Base-by-base conservation (phyloP, 2,888 invertebrate genomes). In the Dicranocentrus wangi region DNA sequence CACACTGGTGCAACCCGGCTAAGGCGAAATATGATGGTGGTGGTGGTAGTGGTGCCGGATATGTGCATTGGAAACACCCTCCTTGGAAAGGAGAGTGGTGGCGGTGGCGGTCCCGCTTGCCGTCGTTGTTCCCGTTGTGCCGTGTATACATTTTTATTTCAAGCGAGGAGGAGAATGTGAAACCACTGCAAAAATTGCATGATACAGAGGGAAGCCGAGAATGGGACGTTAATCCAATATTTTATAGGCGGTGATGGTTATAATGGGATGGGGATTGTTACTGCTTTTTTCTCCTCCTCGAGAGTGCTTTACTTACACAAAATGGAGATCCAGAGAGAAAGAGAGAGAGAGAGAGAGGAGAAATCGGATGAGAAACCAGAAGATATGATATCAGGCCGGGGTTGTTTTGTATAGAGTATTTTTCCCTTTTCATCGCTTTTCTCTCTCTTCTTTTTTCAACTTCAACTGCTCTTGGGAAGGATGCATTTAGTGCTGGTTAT, bases 221-320 rank as follows among this genome's bases (percentile, higher is more conserved):
- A 84, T 84, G 81, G 83, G 81, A 81, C 83, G 82, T 79, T 83
- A 83, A 82, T 83, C 81, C 81, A 82, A 82, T 83, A 83, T 81
- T 83, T 83, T 83, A 83, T 79, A 79, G 81, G 66, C 61, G 78
- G 63, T 81, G 81, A 83, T 83, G 83, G 81, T 83, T 83, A 82
- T 83, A 79, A 83, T 83, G 79, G 83, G 72, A 81, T 83, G 81
- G 77, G 75, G 81, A 76, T 81, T 75, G 81, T 81, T 81, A 81
- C 63, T 58, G 73, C 63, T 53, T 63, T 63, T n/a, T 61, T 32
- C 32, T 28, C 5, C 60, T 58, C 58, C 15, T 5, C 58, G 10
- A 58, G 21, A 55, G 2, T 63, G 63, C 63, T 63, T 28, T 21
- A 21, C 39, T 39, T 58, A 25, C n/a, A 17, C n/a, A n/a, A n/a